Evolutionary conservation across 2,888 invertebrate genomes (phyloP).

Genomic region (Selenia dentaria): DNA sequence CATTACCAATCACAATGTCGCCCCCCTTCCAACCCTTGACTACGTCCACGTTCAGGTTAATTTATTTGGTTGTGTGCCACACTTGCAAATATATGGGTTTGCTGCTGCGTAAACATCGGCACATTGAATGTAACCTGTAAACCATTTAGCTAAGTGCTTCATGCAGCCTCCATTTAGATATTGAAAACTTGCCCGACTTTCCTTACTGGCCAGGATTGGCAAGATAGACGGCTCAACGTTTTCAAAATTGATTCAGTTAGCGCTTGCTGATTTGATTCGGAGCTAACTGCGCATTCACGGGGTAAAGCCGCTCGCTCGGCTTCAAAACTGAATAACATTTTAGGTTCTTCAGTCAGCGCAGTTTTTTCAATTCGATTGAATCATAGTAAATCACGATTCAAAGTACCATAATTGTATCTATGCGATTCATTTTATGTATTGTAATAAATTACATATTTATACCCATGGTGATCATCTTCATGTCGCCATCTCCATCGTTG

Average conservation of each 20-base stretch:
- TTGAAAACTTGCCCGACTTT: slow-evolving; percentile 61
- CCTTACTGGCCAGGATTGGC: slow-evolving; percentile 40
- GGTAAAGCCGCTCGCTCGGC: too few relatives aligned
- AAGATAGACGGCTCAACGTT: slow-evolving; percentile 4
- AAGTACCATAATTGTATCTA: too few relatives aligned
- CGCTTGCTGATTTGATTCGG: not conserved
- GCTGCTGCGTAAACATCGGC: slow-evolving; percentile 45
- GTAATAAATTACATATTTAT: too few relatives aligned
- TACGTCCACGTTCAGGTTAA: slow-evolving; percentile 24
- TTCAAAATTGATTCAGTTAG: slow-evolving; percentile 10
- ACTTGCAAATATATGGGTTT: slow-evolving; percentile 28
- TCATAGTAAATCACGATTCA: too few relatives aligned
- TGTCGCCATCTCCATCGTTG: too few relatives aligned
- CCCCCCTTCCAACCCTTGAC: not conserved
- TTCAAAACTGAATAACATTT: too few relatives aligned
- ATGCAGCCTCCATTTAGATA: slow-evolving; percentile 68
- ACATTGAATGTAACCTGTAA: slow-evolving; percentile 47
- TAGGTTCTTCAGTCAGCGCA: too few relatives aligned
- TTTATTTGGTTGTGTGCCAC: slow-evolving; percentile 26
- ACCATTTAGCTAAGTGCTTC: slow-evolving; percentile 71
- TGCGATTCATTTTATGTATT: too few relatives aligned
- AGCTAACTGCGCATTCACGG: too few relatives aligned
- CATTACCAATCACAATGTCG: too few relatives aligned
- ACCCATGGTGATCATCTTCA: too few relatives aligned
- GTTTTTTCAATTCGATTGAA: too few relatives aligned